phyloP scores from a whole-genome alignment of 2,113 vertebrate species.

The Himantopus leucocephalus region DNA sequence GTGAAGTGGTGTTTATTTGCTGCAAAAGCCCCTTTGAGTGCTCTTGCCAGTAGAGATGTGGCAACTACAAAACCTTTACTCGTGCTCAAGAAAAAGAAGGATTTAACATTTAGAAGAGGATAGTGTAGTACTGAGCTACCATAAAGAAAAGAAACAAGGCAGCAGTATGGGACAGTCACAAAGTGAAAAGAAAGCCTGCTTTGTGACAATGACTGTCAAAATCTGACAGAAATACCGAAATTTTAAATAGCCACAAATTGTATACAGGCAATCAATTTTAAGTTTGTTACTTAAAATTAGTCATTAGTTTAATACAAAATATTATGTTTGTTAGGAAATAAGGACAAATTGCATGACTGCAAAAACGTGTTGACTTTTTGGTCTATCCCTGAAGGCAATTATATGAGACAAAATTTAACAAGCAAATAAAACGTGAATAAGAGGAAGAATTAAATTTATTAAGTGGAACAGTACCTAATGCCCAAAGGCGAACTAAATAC shows the following conservation, averaged over 20 bases:
- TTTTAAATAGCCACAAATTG: neutral
- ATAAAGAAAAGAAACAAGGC: neutral
- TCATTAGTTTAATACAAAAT: neutral
- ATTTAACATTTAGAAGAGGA: neutral
- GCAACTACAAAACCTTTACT: neutral
- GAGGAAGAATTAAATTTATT: slow-evolving; percentile 35
- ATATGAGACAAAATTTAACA: neutral
- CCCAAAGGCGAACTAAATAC: slow-evolving; percentile 42
- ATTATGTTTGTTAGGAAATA: neutral
- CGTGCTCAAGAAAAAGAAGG: neutral
- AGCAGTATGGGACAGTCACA: neutral
- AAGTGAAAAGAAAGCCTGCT: neutral
- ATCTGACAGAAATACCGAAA: neutral
- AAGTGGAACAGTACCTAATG: slow-evolving; percentile 23
- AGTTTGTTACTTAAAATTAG: neutral
- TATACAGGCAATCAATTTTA: neutral
- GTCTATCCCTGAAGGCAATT: neutral
- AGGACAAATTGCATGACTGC: neutral
- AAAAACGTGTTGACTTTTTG: slow-evolving; percentile 3
- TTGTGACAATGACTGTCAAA: neutral
- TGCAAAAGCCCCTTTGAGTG: neutral
- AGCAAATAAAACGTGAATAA: slow-evolving; percentile 12
- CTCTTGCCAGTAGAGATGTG: neutral
- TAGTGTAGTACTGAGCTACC: neutral
- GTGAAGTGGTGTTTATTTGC: neutral